Evolutionary conservation across 2,113 vertebrate species (phyloP).

Genomic region (Oophaga pumilio): DNA sequence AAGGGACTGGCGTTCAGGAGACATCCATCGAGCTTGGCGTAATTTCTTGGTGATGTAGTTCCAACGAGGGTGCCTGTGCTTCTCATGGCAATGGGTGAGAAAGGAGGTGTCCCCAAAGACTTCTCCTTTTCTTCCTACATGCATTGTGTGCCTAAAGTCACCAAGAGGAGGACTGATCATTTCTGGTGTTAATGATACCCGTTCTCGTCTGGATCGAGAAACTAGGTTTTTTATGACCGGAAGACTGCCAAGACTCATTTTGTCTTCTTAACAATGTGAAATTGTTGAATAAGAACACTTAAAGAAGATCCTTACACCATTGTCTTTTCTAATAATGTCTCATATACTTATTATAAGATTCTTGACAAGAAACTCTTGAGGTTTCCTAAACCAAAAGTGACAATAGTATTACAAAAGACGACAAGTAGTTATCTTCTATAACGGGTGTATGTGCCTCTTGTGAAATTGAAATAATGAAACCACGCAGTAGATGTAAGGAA

Average conservation of each 20-base stretch:
- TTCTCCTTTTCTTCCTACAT: constrained; percentile 89
- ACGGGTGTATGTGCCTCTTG: not conserved
- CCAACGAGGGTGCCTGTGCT: constrained; percentile 67
- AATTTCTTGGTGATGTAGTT: constrained; percentile 85
- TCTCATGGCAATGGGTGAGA: constrained; percentile 86
- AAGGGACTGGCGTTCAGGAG: constrained; percentile 65
- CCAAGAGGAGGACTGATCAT: constrained; percentile 93
- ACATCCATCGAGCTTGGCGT: constrained; percentile 76
- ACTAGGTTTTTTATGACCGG: constrained; percentile 84
- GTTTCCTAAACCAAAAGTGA: not conserved
- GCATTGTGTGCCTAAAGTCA: constrained; percentile 97
- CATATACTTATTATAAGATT: not conserved
- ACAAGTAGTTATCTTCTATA: constrained; percentile 7
- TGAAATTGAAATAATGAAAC: not conserved
- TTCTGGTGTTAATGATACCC: constrained; percentile 84
- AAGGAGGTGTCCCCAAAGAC: constrained; percentile 97
- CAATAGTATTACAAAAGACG: not conserved
- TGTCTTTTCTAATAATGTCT: not conserved
- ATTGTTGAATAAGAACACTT: not conserved
- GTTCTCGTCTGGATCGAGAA: constrained; percentile 82
- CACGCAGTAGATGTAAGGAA: not conserved
- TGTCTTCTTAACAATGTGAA: not conserved
- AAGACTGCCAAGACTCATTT: constrained; percentile 90
- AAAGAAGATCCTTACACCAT: constrained; percentile 9
- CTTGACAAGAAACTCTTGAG: not conserved